Base-by-base conservation (phyloP, 2,797 vertebrate species). In the Pipistrellus pygmaeus region DNA sequence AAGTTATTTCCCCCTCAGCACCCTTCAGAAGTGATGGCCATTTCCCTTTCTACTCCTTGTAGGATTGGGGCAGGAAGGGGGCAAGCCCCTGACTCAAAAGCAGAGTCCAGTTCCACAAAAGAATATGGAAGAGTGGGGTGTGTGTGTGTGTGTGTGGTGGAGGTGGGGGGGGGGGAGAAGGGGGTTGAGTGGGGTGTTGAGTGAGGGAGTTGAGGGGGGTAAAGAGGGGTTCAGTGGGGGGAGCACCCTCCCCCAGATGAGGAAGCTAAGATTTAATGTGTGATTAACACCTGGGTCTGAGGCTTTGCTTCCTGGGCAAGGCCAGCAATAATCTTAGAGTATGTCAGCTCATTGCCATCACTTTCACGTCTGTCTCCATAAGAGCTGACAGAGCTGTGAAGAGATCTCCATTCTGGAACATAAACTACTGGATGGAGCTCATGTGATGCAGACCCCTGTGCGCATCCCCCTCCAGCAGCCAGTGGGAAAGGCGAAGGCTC, bases 151-250 rank as follows among this genome's bases (percentile, higher is more conserved):
- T 55, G n/a, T n/a, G n/a, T n/a, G n/a, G 53, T 23, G 20, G 20
- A 0, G 20, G 20, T 3, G 7, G 7, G 53, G 21, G 53, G 4
- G 0, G 11, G 57, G 11, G 12, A 9, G 5, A 4, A 9, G 13
- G 60, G 27, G 60, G 27, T 2, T 62, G 27, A 62, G 60, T 30
- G 27, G 60, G 60, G 5, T 13, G 5, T 30, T 62, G 27, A 62
- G 12, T 27, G 57, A 14, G 27, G 57, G 57, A 27, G 23, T 27
- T 62, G 60, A 62, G 60, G 12, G 12, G 27, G 27, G 27, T 27
- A 30, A 30, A 12, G 12, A 14, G 60, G 27, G 60, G 60, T 62
- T 62, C 25, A 62, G 27, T 62, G 27, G 8, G 62, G 5, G 2
- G 20, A 1, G 4, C 15, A 18, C 12, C 8, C 4, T 55, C 51